Evolutionary conservation across 1,140 invertebrate genomes (phyloP).

Genomic region (Plectus sambesii): DNA sequence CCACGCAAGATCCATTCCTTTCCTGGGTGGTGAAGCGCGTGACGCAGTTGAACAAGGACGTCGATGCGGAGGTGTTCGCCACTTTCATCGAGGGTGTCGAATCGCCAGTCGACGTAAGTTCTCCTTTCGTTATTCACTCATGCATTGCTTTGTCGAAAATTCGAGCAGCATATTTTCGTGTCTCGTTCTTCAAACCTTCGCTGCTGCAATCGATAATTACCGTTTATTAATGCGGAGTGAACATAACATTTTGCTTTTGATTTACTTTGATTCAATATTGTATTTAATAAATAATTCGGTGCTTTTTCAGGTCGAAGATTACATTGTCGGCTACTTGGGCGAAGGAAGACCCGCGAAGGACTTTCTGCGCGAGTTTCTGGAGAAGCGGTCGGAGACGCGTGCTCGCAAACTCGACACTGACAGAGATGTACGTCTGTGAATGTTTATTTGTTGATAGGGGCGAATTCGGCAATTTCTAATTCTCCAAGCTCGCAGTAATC

Average conservation of each 20-base stretch:
- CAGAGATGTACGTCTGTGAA: slow-evolving; percentile 20
- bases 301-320: slow-evolving; percentile 26
- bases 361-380: slow-evolving; percentile 20
- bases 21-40: slow-evolving; percentile 12
- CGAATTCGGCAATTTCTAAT: no score
- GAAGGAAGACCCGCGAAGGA: slow-evolving; percentile 13
- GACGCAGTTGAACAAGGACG: slow-evolving; percentile 4
- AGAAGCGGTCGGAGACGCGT: slow-evolving; percentile 18
- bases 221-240: no score
- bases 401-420: slow-evolving; percentile 7
- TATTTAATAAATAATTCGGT: no score
- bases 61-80: slow-evolving; percentile 21
- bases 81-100: slow-evolving; percentile 14
- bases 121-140: no score
- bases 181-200: no score
- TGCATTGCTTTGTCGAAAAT: no score
- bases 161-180: no score
- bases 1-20: slow-evolving; percentile 9
- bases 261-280: no score
- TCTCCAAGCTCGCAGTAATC: no score
- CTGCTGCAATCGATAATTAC: no score
- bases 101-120: slow-evolving; percentile 13
- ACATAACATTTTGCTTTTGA: no score
- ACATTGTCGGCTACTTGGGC: slow-evolving; percentile 20
- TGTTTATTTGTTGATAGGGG: no score